Percentiles rank a stretch among this genome's conserved stretches.
These are phyloP conservation scores for Acrocephalus kingi DNA, from an alignment of 2,113 vertebrate species.

Conservation along the genomic window DNA sequence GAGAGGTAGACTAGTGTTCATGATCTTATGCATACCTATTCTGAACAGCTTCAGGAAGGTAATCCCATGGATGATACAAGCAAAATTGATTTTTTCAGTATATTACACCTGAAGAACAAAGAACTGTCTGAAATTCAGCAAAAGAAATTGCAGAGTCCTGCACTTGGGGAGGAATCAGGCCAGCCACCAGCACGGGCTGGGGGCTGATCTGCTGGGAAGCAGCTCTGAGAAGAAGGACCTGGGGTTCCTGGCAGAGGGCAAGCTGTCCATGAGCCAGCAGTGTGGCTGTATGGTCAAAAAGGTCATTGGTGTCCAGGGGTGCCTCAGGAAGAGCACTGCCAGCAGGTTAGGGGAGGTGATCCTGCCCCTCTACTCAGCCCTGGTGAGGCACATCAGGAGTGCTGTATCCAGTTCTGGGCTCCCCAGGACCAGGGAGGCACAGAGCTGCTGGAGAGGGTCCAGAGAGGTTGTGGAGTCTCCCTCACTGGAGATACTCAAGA, in stretches of 20 bases:
- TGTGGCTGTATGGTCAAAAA: background rate
- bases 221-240: background rate
- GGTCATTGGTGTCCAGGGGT: background rate
- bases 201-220: background rate
- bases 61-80: background rate
- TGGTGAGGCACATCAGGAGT: background rate
- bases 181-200: background rate
- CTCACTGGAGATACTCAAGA: background rate
- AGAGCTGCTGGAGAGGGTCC: background rate
- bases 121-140: background rate
- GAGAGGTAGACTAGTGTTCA: fast-evolving
- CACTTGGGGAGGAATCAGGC: background rate
- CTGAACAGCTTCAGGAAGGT: background rate
- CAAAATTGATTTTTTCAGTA: background rate
- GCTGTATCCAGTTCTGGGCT: background rate
- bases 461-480: background rate
- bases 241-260: background rate
- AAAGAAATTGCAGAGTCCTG: background rate
- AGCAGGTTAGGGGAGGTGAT: fast-evolving
- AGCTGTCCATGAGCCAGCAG: background rate
- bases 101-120: background rate
- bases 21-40: background rate
- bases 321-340: background rate
- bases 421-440: fast-evolving
- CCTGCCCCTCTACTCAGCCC: background rate